Conservation (phyloP, 2,113 vertebrate species). For the Calonectris borealis region DNA sequence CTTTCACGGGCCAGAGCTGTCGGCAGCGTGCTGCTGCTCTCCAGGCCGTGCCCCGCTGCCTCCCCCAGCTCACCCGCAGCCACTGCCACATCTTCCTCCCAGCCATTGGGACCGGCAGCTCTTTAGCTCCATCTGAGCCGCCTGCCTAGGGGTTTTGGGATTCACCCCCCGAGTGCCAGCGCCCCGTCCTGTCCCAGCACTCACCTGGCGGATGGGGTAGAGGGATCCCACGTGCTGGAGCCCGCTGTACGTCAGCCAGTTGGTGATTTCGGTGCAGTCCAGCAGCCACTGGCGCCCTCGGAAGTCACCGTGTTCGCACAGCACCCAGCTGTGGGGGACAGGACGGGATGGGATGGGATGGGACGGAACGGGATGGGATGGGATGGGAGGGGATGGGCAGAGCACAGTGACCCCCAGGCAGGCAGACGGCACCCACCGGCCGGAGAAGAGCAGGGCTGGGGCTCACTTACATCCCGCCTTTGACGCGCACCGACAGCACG, state of each 20-base stretch:
- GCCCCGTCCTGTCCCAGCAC: background rate
- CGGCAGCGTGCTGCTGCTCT: background rate
- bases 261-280: conserved; percentile 87
- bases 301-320: conserved; percentile 92
- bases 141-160: background rate
- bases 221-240: conserved; percentile 86
- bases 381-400: background rate
- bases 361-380: too few relatives aligned
- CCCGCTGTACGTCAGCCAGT: conserved; percentile 92
- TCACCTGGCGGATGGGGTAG: conserved; percentile 88
- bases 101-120: background rate
- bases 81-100: fast-evolving
- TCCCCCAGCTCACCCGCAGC: background rate
- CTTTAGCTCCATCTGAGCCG: fast-evolving
- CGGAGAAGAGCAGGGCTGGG: fast-evolving
- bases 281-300: conserved; percentile 92
- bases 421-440: background rate
- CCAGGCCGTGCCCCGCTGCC: background rate
- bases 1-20: background rate
- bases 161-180: fast-evolving
- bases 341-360: background rate
- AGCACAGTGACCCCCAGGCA: fast-evolving
- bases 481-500: conserved; percentile 86
- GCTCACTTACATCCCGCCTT: conserved; percentile 84
- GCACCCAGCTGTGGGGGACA: conserved; percentile 84